These are phyloP conservation scores for Cirrhinus mrigala DNA, from an alignment of 2,797 vertebrate species.

Conservation along the genomic window DNA sequence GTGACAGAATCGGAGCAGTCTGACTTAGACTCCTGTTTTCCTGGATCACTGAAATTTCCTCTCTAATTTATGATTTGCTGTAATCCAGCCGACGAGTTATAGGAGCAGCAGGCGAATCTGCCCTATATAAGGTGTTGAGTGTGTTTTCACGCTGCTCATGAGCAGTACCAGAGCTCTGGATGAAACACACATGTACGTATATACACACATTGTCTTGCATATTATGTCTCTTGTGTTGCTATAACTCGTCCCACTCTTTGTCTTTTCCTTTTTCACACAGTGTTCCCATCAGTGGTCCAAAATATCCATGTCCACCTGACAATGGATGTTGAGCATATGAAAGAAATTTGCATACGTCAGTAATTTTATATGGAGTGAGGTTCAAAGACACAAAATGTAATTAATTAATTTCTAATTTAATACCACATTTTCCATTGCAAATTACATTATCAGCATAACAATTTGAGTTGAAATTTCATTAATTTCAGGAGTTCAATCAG, in stretches of 20 bases:
- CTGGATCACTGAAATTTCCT: constrained; percentile 68
- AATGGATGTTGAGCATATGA: background rate
- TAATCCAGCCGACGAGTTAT: constrained; percentile 65
- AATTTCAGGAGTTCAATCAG: too few relatives aligned
- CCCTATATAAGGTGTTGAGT: constrained; percentile 77
- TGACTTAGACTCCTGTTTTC: constrained; percentile 68
- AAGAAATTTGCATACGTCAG: background rate
- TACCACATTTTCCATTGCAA: background rate
- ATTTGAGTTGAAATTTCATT: background rate
- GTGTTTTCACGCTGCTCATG: constrained; percentile 46
- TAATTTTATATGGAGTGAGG: background rate
- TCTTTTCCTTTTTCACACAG: background rate
- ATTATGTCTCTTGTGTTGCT: background rate
- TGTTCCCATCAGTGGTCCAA: constrained; percentile 4
- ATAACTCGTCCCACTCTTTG: background rate
- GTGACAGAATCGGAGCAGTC: constrained; percentile 79
- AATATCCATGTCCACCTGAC: background rate
- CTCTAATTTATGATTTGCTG: constrained; percentile 75
- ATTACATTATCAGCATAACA: background rate
- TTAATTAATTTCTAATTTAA: background rate
- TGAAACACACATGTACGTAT: constrained; percentile 29
- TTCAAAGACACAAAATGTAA: background rate
- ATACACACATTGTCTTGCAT: constrained; percentile 28
- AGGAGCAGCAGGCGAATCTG: constrained; percentile 68
- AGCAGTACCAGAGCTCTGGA: constrained; percentile 53